These are phyloP conservation scores for Vespertilio murinus DNA, from an alignment of 2,797 vertebrate species.

Conservation along the genomic window DNA sequence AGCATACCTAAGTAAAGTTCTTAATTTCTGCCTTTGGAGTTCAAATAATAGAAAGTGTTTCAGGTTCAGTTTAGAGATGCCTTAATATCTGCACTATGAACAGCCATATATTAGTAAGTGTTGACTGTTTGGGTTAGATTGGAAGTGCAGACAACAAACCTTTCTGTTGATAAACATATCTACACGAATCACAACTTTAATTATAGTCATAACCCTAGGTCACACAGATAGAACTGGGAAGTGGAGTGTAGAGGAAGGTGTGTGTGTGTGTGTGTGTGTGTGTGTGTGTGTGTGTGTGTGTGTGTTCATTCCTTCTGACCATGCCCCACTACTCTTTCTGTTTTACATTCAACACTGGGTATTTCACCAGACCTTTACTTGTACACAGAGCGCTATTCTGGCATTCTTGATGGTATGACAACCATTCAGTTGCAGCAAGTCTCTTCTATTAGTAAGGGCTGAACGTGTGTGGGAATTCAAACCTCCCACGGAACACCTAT, in stretches of 20 bases:
- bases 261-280: background rate
- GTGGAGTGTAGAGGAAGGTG: rapidly evolving
- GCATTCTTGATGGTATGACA: background rate
- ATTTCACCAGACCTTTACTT: background rate
- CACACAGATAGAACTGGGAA: background rate
- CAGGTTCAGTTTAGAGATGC: background rate
- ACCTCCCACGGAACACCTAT: background rate
- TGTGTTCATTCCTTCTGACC: background rate
- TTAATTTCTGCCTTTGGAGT: background rate
- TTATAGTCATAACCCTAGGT: background rate
- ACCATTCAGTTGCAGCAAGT: background rate
- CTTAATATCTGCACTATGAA: background rate
- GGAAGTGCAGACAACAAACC: background rate
- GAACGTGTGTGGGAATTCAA: background rate
- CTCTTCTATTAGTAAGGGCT: background rate
- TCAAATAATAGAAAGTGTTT: conserved; percentile 12
- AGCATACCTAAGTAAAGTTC: background rate
- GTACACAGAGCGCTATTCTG: background rate
- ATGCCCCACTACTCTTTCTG: background rate
- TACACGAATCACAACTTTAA: background rate
- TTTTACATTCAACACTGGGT: background rate
- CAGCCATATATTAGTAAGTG: background rate
- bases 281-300: background rate
- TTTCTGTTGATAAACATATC: background rate
- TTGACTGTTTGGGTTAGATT: background rate